A percentile compares a stretch with the other conserved stretches of the same genome.
Evolutionary conservation across 2,113 vertebrate species (phyloP).

Genomic region (Condylura cristata): DNA sequence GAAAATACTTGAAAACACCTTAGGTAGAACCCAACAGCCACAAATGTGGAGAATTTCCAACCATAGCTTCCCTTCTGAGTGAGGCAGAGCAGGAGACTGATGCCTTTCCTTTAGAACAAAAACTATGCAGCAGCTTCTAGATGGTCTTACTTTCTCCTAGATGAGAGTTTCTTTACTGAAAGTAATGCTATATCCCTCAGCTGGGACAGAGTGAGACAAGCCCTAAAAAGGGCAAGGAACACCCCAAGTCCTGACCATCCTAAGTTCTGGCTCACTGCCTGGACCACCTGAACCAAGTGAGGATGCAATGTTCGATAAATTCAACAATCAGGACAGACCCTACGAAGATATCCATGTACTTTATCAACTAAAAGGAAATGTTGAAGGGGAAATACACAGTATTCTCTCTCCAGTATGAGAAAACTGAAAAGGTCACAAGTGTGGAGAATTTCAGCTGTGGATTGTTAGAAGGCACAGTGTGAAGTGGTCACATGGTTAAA

Average conservation of each 20-base stretch:
- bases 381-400: conserved; percentile 14
- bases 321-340: not conserved
- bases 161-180: not conserved
- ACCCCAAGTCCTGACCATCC: not conserved
- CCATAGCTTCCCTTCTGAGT: not conserved
- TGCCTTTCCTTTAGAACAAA: not conserved
- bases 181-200: not conserved
- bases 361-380: conserved; percentile 2
- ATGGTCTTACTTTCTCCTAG: not conserved
- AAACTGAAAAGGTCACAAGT: not conserved
- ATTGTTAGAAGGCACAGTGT: not conserved
- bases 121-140: not conserved
- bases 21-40: not conserved
- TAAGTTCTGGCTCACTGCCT: not conserved
- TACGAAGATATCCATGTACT: not conserved
- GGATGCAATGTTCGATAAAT: not conserved
- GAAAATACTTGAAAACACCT: not conserved
- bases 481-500: not conserved
- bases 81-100: not conserved
- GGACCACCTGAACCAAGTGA: not conserved
- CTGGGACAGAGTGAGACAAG: not conserved
- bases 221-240: not conserved
- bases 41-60: not conserved
- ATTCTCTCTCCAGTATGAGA: not conserved
- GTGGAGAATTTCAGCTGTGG: not conserved